These are phyloP conservation scores for Madoqua kirkii DNA, from an alignment of 2,113 vertebrate species.

Conservation along the genomic window DNA sequence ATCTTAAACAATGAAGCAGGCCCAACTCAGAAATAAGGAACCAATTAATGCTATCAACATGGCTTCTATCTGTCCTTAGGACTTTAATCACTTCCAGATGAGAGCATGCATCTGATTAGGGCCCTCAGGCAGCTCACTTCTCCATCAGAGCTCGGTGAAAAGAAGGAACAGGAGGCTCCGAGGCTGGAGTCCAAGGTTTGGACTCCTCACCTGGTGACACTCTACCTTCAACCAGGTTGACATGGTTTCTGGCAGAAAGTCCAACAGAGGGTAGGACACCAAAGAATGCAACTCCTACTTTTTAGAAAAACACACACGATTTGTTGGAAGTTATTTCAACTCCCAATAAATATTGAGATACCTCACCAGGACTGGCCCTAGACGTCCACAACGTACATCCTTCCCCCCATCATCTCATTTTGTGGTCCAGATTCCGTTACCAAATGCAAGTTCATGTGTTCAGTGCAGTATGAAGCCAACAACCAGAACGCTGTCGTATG, in stretches of 20 bases:
- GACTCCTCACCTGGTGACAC: conserved; percentile 8
- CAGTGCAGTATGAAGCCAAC: not conserved
- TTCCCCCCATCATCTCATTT: not conserved
- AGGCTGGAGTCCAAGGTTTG: not conserved
- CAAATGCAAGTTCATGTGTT: not conserved
- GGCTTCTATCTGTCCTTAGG: conserved; percentile 85
- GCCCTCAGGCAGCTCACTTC: conserved; percentile 55
- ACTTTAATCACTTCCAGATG: conserved; percentile 89
- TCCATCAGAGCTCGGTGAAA: conserved; percentile 58
- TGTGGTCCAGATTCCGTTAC: not conserved
- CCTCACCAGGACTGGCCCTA: not conserved
- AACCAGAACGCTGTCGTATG: not conserved
- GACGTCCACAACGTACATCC: not conserved
- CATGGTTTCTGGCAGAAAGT: not conserved
- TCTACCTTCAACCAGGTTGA: not conserved
- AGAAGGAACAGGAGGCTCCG: not conserved
- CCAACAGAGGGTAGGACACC: not conserved
- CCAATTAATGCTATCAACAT: conserved; percentile 90
- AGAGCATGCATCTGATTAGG: conserved; percentile 73
- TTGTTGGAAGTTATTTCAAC: not conserved
- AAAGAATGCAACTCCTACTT: not conserved
- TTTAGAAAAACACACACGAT: not conserved
- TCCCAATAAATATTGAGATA: not conserved
- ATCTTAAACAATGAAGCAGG: conserved; percentile 75
- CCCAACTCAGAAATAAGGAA: conserved; percentile 87